These are phyloP conservation scores for Lycocorax pyrrhopterus DNA, from an alignment of 2,113 vertebrate genomes.

Conservation along the genomic window DNA sequence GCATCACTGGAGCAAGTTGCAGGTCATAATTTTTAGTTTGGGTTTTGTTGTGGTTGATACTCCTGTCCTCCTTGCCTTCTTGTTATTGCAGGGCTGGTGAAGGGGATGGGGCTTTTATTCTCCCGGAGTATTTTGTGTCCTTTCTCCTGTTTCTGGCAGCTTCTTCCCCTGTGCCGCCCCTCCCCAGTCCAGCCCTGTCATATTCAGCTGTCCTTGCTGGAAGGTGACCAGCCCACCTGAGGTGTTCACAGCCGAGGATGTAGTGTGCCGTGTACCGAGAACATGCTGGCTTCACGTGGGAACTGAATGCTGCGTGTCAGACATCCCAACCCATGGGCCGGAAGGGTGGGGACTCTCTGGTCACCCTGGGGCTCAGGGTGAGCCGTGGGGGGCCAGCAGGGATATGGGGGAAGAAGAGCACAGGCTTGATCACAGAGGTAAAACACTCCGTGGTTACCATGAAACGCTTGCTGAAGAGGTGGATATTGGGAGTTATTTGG, in stretches of 20 bases:
- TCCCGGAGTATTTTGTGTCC: neutral
- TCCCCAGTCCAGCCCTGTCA: neutral
- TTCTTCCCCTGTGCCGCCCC: accelerated
- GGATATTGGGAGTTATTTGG: neutral
- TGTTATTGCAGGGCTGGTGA: neutral
- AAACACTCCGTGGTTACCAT: accelerated
- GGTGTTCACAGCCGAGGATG: accelerated
- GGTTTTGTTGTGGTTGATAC: neutral
- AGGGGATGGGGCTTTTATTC: neutral
- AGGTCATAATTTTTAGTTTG: neutral
- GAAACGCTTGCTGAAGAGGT: neutral
- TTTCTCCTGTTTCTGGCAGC: neutral
- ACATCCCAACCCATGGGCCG: accelerated
- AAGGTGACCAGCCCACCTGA: neutral
- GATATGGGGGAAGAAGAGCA: neutral
- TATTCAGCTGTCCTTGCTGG: neutral
- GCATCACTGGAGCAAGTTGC: neutral
- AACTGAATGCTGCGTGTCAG: neutral
- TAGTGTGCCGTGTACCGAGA: accelerated
- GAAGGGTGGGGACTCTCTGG: neutral
- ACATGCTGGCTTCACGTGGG: accelerated
- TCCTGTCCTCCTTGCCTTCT: neutral
- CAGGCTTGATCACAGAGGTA: neutral
- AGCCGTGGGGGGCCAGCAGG: neutral
- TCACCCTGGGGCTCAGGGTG: neutral